These are phyloP conservation scores for Drosophila seguyi DNA, from an alignment of 1,140 invertebrate genomes.

Conservation along the genomic window DNA sequence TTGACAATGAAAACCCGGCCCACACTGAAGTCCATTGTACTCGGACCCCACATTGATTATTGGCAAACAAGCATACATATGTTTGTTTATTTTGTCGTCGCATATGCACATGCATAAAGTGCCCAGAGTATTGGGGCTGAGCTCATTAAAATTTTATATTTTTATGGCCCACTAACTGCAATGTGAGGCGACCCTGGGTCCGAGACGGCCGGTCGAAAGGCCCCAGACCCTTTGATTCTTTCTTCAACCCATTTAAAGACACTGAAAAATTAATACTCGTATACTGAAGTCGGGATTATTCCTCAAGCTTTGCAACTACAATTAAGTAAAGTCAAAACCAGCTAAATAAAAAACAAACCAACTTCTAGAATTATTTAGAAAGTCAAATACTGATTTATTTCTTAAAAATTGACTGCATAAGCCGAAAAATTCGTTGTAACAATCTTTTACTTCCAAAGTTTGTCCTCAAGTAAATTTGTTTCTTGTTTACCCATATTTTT, in stretches of 20 bases:
- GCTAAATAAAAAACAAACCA: background rate
- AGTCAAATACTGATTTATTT: background rate
- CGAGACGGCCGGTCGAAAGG: background rate
- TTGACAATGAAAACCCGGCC: constrained; percentile 31
- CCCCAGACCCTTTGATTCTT: constrained; percentile 8
- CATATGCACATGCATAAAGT: constrained; percentile 13
- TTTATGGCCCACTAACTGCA: constrained; percentile 59
- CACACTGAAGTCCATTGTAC: constrained; percentile 55
- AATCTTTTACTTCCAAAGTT: background rate
- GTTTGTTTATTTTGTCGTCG: constrained; percentile 32
- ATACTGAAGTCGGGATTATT: background rate
- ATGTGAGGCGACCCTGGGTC: constrained; percentile 27
- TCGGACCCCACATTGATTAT: constrained; percentile 31
- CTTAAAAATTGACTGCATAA: background rate
- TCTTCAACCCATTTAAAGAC: constrained; percentile 12
- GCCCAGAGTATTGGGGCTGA: constrained; percentile 29
- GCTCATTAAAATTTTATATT: constrained; percentile 65
- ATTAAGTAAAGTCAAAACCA: too few species aligned
- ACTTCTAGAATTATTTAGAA: background rate
- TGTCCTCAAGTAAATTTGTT: background rate
- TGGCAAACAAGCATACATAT: constrained; percentile 21
- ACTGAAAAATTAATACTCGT: background rate
- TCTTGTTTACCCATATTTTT: background rate
- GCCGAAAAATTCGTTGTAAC: background rate
- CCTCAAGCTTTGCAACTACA: background rate